phyloP scores from a whole-genome alignment of 2,888 invertebrate genomes.

The Conus canariensis region DNA sequence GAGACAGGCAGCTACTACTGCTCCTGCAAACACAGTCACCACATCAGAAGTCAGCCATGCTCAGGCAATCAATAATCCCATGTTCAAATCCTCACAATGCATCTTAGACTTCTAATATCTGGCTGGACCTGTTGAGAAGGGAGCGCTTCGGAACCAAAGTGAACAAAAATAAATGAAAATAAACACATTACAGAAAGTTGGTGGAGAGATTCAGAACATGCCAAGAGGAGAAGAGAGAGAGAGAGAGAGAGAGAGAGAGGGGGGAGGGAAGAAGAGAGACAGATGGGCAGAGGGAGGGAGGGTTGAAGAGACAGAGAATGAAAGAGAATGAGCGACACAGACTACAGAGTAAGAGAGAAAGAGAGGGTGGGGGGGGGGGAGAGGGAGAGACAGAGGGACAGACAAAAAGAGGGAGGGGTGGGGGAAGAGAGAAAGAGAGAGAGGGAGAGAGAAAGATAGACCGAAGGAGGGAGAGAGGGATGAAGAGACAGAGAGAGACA shows the following conservation, averaged over 20 bases:
- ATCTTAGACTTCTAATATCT: too few relatives aligned
- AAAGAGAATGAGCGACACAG: neutral
- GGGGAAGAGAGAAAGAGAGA: neutral
- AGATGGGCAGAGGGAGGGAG: neutral
- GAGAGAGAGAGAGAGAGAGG: neutral
- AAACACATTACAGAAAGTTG: neutral
- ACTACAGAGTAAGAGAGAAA: neutral
- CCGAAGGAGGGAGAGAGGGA: neutral
- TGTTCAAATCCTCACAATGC: too few relatives aligned
- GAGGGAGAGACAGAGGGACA: neutral
- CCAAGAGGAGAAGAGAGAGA: neutral
- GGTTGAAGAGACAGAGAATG: neutral
- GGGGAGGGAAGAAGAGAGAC: neutral
- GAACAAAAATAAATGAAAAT: too few relatives aligned
- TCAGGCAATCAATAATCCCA: too few relatives aligned
- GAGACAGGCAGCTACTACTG: slow-evolving; percentile 66
- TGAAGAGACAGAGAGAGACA: neutral
- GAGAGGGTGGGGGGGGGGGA: neutral
- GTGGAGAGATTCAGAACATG: neutral
- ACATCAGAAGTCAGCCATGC: too few relatives aligned
- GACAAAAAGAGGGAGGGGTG: neutral
- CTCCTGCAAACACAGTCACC: slow-evolving; percentile 45
- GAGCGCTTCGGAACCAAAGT: too few relatives aligned
- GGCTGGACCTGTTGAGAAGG: too few relatives aligned
- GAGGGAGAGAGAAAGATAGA: neutral